Percentiles rank a stretch among this genome's conserved stretches.
phyloP scores from a whole-genome alignment of 1,140 invertebrate species.

The Chymomyza costata region DNA sequence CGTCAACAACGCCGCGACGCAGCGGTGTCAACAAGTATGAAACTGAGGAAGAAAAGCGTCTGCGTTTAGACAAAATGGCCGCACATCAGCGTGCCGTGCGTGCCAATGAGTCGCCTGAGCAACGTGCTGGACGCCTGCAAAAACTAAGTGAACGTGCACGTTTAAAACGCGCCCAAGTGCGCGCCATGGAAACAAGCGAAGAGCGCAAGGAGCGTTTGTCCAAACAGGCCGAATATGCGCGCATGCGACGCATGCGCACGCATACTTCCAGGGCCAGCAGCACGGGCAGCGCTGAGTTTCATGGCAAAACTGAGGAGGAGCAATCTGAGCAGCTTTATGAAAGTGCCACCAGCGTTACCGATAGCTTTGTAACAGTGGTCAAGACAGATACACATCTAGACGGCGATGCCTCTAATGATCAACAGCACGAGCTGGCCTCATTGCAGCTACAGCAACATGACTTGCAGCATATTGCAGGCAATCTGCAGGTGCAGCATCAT shows the following conservation, averaged over 20 bases:
- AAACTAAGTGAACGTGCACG: constrained; percentile 71
- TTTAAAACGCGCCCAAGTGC: constrained; percentile 63
- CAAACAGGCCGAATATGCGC: constrained; percentile 71
- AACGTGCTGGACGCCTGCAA: constrained; percentile 75
- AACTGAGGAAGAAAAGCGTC: constrained; percentile 67
- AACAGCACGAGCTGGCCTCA: constrained; percentile 37
- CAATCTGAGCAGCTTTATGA: constrained; percentile 52
- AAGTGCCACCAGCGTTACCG: constrained; percentile 28
- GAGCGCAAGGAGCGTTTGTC: constrained; percentile 64
- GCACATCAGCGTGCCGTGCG: constrained; percentile 71
- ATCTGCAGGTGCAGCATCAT: constrained; percentile 43
- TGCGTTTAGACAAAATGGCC: constrained; percentile 73
- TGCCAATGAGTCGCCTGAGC: constrained; percentile 77
- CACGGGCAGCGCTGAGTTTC: constrained; percentile 55
- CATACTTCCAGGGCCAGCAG: constrained; percentile 55
- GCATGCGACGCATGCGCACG: constrained; percentile 62
- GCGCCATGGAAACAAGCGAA: constrained; percentile 63
- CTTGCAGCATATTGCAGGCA: constrained; percentile 43
- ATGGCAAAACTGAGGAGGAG: constrained; percentile 53
- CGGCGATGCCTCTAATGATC: constrained; percentile 48
- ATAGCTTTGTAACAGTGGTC: constrained; percentile 44
- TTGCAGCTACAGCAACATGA: constrained; percentile 56
- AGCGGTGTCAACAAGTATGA: constrained; percentile 61
- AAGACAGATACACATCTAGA: constrained; percentile 48
- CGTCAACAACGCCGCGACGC: constrained; percentile 43